Percentiles rank a stretch among this genome's conserved stretches.
Evolutionary conservation across 2,113 vertebrate genomes (phyloP).

Genomic region (Sakesphorus luctuosus): DNA sequence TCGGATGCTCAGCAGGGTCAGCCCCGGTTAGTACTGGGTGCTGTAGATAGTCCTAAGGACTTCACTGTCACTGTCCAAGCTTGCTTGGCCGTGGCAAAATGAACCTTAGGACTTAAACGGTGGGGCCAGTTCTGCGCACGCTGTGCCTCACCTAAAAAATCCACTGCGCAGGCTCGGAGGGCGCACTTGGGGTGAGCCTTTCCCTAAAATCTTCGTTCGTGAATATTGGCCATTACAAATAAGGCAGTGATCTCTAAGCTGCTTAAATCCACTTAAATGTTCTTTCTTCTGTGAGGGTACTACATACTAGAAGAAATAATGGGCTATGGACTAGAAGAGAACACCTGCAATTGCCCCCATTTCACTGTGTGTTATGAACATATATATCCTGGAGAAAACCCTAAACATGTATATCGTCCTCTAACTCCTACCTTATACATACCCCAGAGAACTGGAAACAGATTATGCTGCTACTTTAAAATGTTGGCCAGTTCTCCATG

Average conservation of each 20-base stretch:
- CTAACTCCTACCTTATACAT: not conserved
- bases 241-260: not conserved
- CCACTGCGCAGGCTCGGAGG: too few relatives aligned
- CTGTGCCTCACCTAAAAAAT: too few relatives aligned
- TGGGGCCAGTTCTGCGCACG: too few relatives aligned
- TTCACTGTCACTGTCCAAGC: too few relatives aligned
- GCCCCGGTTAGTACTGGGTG: too few relatives aligned
- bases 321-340: not conserved
- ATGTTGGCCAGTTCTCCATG: not conserved
- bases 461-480: not conserved
- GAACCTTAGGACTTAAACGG: too few relatives aligned
- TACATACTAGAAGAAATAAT: not conserved
- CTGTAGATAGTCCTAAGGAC: too few relatives aligned
- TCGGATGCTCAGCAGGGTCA: too few relatives aligned
- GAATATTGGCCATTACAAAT: too few relatives aligned
- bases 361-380: not conserved
- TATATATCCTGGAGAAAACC: not conserved
- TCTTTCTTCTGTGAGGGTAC: not conserved
- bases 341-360: not conserved
- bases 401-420: not conserved
- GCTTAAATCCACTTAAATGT: not conserved
- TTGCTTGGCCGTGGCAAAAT: too few relatives aligned
- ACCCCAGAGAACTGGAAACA: not conserved
- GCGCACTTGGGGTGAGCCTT: too few relatives aligned
- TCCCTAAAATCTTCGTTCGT: too few relatives aligned